phyloP scores from a whole-genome alignment of 2,113 vertebrate species.

The Tauraco erythrolophus region DNA sequence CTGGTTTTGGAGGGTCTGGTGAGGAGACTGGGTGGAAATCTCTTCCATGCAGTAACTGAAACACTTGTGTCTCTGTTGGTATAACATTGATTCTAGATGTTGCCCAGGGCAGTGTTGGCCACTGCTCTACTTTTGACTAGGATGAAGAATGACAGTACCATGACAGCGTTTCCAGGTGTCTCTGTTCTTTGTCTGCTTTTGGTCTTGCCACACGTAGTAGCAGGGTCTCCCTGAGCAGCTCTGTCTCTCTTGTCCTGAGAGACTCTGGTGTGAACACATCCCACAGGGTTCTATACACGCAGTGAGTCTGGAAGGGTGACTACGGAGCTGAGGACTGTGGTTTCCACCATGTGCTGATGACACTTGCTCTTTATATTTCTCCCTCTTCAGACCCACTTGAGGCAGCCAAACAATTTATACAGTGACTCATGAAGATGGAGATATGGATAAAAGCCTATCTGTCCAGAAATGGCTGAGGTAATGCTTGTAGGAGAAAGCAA shows the following conservation, averaged over 20 bases:
- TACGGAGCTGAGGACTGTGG: neutral
- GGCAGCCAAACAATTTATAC: neutral
- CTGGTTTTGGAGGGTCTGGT: neutral
- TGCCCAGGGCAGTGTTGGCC: neutral
- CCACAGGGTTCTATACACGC: rapidly evolving
- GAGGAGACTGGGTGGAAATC: neutral
- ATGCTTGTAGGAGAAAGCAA: slow-evolving; percentile 26
- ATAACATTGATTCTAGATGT: neutral
- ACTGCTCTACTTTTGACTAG: neutral
- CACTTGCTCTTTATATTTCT: neutral
- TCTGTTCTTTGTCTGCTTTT: neutral
- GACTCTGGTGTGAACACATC: neutral
- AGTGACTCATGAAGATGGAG: slow-evolving; percentile 41
- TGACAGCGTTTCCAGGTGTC: neutral
- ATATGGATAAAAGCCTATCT: slow-evolving; percentile 20
- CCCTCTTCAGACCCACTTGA: neutral
- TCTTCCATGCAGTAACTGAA: neutral
- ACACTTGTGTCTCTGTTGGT: neutral
- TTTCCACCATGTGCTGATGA: neutral
- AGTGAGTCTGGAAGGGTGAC: neutral
- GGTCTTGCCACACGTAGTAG: neutral
- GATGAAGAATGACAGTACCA: neutral
- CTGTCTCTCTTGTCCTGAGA: neutral
- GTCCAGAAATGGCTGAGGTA: slow-evolving; percentile 39
- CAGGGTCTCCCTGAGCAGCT: neutral